Evolutionary conservation across 2,797 vertebrate genomes (phyloP), one percentile per base, ranked within the genome.

Genomic region (Distichodus sexfasciatus): DNA sequence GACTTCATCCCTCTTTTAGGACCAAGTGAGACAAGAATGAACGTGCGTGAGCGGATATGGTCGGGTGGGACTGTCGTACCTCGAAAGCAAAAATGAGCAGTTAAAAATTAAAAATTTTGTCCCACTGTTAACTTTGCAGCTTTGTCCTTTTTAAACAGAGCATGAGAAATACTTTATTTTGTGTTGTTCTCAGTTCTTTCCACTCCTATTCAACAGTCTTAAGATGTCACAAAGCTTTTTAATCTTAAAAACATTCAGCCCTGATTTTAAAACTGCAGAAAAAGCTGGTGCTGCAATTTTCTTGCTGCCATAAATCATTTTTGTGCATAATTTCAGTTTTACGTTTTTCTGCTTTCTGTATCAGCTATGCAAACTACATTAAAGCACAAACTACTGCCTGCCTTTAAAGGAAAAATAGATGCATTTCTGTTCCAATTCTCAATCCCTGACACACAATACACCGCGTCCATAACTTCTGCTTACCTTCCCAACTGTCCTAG

Each of bases 401-500:
- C 40, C 29, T 15, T 67, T 35, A 51, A 28, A 60, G n/a, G 24
- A 33, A 50, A 19, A 3, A 21, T 11, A 2, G 23, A 1, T 26
- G 5, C 17, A 31, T 50, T 33, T 15, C 14, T 58, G 21, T 12
- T 12, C 17, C 28, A 6, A 10, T n/a, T 14, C 47, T 40, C 29
- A 6, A 53, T 12, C 12, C 19, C 40, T 14, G 17, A 12, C 5
- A 36, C 1, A 48, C 48, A 3, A 36, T 19, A 55, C 33, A 50
- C n/a, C n/a, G n/a, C n/a, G 14, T 38, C 66, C 21, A 53, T 6
- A 62, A 53, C 7, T n/a, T 23, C 31, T 40, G 69, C 84, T 87
- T 85, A 92, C 89, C 89, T 87, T 82, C 55, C 75, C 71, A 35
- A 71, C 51, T 47, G 80, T 61, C 68, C 47, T 46, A 48, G 62